These are phyloP conservation scores for Drosophila rhopaloa DNA, from an alignment of 1,140 invertebrate species.

Conservation along the genomic window DNA sequence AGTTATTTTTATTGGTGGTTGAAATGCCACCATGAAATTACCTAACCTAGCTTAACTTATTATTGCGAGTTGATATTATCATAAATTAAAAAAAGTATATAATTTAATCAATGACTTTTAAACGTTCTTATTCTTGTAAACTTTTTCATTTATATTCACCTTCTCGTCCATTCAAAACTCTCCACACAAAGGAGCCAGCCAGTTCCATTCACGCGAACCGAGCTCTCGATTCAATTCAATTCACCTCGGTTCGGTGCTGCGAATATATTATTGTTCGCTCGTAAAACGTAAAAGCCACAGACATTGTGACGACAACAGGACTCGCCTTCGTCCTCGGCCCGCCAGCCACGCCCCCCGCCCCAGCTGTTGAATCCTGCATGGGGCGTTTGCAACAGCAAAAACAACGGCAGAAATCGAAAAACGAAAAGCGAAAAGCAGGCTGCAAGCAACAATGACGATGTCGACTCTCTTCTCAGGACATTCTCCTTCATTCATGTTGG, in stretches of 20 bases:
- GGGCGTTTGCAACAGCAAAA: slow-evolving; percentile 37
- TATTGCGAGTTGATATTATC: too few species aligned
- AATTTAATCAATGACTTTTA: not conserved
- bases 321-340: slow-evolving; percentile 15
- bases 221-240: slow-evolving; percentile 19
- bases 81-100: too few species aligned
- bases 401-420: slow-evolving; percentile 37
- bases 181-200: slow-evolving; percentile 14
- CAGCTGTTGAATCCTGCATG: slow-evolving; percentile 51
- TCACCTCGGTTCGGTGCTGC: slow-evolving; percentile 32
- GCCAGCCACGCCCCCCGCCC: slow-evolving; percentile 1
- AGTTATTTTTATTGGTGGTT: too few species aligned
- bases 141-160: not conserved
- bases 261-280: slow-evolving; percentile 55
- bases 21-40: too few species aligned
- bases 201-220: slow-evolving; percentile 32
- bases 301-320: slow-evolving; percentile 71
- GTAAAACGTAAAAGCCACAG: slow-evolving; percentile 72
- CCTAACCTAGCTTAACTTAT: too few species aligned
- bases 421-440: slow-evolving; percentile 20
- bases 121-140: not conserved
- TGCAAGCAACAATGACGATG: slow-evolving; percentile 53
- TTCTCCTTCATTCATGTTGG: slow-evolving; percentile 80
- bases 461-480: slow-evolving; percentile 47
- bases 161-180: slow-evolving; percentile 39